phyloP scores from a whole-genome alignment of 1,140 invertebrate species.

The Zaprionus davidi region DNA sequence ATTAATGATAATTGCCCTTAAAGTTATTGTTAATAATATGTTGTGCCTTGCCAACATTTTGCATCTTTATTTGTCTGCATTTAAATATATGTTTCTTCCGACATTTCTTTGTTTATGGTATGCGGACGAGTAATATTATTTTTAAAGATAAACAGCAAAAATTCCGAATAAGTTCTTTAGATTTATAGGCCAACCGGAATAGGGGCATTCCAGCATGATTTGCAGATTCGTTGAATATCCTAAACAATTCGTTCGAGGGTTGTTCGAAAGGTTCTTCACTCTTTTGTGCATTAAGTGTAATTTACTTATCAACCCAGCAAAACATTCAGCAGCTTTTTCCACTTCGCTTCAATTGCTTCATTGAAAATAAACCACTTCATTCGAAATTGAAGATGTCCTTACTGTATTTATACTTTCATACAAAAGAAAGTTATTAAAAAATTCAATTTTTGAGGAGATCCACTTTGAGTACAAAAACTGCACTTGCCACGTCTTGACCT shows the following conservation, averaged over 20 bases:
- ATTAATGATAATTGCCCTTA: constrained; percentile 77
- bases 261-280: neutral
- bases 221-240: neutral
- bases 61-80: constrained; percentile 11
- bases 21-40: constrained; percentile 75
- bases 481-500: constrained; percentile 40
- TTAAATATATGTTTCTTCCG: neutral
- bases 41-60: constrained; percentile 31
- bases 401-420: neutral
- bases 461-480: constrained; percentile 32
- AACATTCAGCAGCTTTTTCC: neutral
- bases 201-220: neutral
- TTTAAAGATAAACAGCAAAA: neutral
- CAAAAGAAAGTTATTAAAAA: constrained; percentile 21
- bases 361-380: neutral
- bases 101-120: neutral
- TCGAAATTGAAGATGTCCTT: neutral
- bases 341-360: neutral
- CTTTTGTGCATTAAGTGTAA: neutral
- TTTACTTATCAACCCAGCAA: neutral
- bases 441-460: constrained; percentile 11
- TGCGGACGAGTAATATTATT: neutral
- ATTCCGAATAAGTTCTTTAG: neutral
- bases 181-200: neutral
- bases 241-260: neutral